Percentiles rank a stretch among this genome's conserved stretches.
Evolutionary conservation across 2,888 invertebrate genomes (phyloP).

Genomic region (Heliconius sara): DNA sequence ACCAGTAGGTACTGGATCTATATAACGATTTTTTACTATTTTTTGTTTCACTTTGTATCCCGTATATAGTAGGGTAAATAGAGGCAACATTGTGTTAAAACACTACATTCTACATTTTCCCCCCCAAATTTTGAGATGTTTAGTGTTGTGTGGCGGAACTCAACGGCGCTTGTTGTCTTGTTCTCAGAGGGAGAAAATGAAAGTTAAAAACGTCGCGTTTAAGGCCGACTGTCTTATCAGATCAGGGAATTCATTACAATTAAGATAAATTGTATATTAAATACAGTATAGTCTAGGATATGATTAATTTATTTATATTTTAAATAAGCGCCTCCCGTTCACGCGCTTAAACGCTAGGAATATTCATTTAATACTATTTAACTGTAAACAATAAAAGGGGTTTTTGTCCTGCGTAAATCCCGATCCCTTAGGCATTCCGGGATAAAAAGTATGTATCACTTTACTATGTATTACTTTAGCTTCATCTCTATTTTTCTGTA

Average conservation of each 20-base stretch:
- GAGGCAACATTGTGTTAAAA: not conserved
- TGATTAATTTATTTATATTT: not conserved
- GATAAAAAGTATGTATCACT: too few species aligned
- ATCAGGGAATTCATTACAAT: not conserved
- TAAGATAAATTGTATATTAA: not conserved
- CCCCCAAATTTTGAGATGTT: not conserved
- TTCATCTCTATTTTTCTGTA: too few species aligned
- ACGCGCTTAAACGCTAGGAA: too few species aligned
- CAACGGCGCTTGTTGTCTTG: not conserved
- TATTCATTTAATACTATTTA: too few species aligned
- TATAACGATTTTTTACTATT: slow-evolving; percentile 16
- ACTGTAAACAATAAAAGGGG: too few species aligned
- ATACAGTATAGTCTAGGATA: not conserved
- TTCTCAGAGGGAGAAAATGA: not conserved
- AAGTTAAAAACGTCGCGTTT: not conserved
- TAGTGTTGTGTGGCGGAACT: not conserved
- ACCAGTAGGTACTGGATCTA: not conserved
- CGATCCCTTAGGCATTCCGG: too few species aligned
- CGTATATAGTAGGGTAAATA: not conserved
- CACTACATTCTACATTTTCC: not conserved
- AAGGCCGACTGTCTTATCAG: not conserved
- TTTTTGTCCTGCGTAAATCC: too few species aligned
- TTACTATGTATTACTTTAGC: too few species aligned
- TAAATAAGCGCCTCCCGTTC: not conserved
- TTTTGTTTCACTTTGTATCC: not conserved